Evolutionary conservation across 2,888 invertebrate genomes (phyloP).

Genomic region (Monochamus alternatus): DNA sequence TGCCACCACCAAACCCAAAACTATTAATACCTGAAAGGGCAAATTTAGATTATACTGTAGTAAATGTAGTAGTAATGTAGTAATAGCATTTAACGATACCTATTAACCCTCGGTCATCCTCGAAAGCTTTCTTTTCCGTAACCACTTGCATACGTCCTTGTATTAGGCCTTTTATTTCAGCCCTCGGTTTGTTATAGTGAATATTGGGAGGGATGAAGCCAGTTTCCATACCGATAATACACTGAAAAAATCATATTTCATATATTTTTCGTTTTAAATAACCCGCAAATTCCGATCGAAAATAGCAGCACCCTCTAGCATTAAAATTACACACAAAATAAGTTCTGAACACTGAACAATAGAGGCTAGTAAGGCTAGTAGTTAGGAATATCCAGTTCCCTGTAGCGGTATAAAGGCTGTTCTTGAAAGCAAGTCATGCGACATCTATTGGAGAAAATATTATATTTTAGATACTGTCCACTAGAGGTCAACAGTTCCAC

Average conservation of each 20-base stretch:
- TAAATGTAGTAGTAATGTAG: neutral
- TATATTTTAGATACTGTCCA: no score
- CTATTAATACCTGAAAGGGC: slow-evolving; percentile 81
- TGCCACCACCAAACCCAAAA: slow-evolving; percentile 95
- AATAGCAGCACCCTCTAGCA: no score
- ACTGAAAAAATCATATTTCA: slow-evolving; percentile 48
- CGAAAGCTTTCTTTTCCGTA: slow-evolving; percentile 79
- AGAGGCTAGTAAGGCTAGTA: no score
- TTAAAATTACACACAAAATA: no score
- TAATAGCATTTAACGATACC: slow-evolving; percentile 69
- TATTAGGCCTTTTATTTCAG: slow-evolving; percentile 76
- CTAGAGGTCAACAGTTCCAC: no score
- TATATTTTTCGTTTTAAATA: no score
- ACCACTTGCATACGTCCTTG: slow-evolving; percentile 82
- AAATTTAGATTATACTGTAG: neutral
- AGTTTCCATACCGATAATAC: slow-evolving; percentile 80
- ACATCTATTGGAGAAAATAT: no score
- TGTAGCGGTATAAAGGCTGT: no score
- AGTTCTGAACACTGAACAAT: no score
- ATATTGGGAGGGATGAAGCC: slow-evolving; percentile 90
- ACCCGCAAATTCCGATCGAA: no score
- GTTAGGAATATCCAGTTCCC: no score
- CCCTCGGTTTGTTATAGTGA: slow-evolving; percentile 74
- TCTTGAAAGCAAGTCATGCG: no score
- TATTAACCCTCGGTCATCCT: slow-evolving; percentile 78